These are phyloP conservation scores for Ophraella communa DNA, from an alignment of 2,888 invertebrate species.

Conservation along the genomic window DNA sequence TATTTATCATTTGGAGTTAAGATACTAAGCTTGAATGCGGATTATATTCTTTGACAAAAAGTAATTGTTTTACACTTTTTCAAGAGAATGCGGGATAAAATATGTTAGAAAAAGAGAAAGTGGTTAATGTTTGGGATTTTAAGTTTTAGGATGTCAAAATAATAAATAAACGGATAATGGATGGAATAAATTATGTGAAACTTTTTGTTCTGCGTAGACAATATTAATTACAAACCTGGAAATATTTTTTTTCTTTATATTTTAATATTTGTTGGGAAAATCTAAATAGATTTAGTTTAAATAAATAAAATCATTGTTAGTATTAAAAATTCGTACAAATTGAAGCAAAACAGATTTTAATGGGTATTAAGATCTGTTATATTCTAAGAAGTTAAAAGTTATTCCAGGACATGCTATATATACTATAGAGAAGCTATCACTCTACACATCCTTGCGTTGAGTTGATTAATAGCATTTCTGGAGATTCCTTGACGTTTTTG, in stretches of 20 bases:
- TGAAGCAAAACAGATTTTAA: too few relatives aligned
- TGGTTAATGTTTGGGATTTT: conserved; percentile 1
- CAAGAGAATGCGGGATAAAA: not conserved
- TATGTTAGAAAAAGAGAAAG: not conserved
- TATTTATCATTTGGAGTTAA: conserved; percentile 18
- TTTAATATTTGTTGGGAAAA: too few relatives aligned
- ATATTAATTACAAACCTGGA: too few relatives aligned
- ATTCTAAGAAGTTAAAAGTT: not conserved
- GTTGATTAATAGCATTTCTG: conserved; percentile 43
- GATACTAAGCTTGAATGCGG: conserved; percentile 13
- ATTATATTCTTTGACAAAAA: conserved; percentile 4
- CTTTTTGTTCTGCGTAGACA: too few relatives aligned
- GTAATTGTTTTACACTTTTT: conserved; percentile 8
- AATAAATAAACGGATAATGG: not conserved
- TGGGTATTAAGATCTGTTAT: too few relatives aligned
- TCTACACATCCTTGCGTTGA: not conserved
- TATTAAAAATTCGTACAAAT: too few relatives aligned
- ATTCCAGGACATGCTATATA: not conserved
- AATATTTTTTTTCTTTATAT: too few relatives aligned
- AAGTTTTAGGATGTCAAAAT: conserved; percentile 1
- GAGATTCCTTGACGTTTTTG: conserved; percentile 43
- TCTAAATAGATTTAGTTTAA: too few relatives aligned
- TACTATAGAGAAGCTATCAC: not conserved
- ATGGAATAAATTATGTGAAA: too few relatives aligned
- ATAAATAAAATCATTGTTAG: too few relatives aligned